Conservation (phyloP, 1,140 invertebrate species). For the Danaus plexippus region DNA sequence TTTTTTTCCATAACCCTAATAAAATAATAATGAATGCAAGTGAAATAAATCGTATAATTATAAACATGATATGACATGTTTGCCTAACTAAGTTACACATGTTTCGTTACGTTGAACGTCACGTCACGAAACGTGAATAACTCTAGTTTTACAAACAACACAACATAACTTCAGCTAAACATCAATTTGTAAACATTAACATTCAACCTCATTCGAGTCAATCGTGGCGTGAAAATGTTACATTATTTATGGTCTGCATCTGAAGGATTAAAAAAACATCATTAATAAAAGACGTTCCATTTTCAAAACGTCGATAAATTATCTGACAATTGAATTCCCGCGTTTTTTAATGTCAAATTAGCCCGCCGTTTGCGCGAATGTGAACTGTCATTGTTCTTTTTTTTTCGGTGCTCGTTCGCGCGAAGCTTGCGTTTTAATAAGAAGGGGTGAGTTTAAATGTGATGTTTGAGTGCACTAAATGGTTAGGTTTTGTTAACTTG, state of each 20-base stretch:
- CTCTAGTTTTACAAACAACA: no score
- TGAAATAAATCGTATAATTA: no score
- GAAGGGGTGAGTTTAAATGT: conserved; percentile 40
- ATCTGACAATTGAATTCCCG: conserved; percentile 60
- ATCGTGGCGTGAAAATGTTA: conserved; percentile 51
- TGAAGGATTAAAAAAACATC: conserved; percentile 47
- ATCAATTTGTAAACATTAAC: conserved; percentile 48
- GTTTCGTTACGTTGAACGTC: no score
- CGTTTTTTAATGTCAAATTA: conserved; percentile 67
- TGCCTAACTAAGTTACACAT: no score
- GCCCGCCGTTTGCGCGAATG: conserved; percentile 49
- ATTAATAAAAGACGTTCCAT: conserved; percentile 52
- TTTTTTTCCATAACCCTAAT: conserved; percentile 2
- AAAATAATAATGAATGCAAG: conserved; percentile 5
- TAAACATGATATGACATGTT: no score
- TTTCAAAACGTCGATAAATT: conserved; percentile 63
- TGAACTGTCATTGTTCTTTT: conserved; percentile 37
- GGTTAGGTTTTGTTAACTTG: not conserved
- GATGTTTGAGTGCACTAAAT: conserved; percentile 15
- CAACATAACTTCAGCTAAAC: no score
- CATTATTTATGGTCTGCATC: conserved; percentile 48
- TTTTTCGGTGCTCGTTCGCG: conserved; percentile 49
- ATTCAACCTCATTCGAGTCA: conserved; percentile 33
- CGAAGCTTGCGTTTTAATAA: conserved; percentile 42
- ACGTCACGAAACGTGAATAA: no score